Conservation (phyloP, 2,113 vertebrate species). For the Dolichallabes microphthalmus region DNA sequence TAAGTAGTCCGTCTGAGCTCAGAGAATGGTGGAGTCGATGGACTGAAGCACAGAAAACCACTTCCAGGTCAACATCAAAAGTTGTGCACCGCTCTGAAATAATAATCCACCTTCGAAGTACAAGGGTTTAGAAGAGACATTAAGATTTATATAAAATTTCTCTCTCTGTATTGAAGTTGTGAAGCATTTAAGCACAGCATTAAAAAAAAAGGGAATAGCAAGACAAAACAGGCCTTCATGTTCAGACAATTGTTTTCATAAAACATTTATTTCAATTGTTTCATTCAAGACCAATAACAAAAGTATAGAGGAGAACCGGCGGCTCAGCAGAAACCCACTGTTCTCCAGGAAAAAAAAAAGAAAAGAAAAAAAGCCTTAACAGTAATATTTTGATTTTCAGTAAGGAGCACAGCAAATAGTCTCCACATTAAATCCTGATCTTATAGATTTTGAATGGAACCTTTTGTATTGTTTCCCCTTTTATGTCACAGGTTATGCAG, state of each 20-base stretch:
- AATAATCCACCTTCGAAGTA: conserved; percentile 66
- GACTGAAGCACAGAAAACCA: conserved; percentile 60
- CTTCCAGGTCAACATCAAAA: conserved; percentile 44
- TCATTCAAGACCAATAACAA: conserved; percentile 83
- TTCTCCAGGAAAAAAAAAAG: conserved; percentile 60
- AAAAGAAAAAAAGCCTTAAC: conserved; percentile 61
- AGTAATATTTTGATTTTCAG: conserved; percentile 64
- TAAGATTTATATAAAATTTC: not conserved
- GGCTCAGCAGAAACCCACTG: conserved; percentile 68
- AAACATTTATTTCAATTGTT: conserved; percentile 79
- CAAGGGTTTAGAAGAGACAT: conserved; percentile 51
- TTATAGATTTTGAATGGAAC: conserved; percentile 52
- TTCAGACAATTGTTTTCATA: conserved; percentile 68
- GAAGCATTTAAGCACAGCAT: not conserved
- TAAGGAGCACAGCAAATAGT: conserved; percentile 66
- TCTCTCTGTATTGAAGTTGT: not conserved
- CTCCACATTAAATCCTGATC: conserved; percentile 62
- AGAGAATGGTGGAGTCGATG: conserved; percentile 72
- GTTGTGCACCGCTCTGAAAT: conserved; percentile 69
- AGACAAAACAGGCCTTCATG: not conserved
- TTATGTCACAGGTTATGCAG: conserved; percentile 61
- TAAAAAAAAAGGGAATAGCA: not conserved
- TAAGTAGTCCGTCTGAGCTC: conserved; percentile 63
- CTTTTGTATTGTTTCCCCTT: conserved; percentile 47
- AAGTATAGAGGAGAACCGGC: conserved; percentile 72